Percentiles rank a stretch among this genome's conserved stretches.
Evolutionary conservation across 2,113 vertebrate species (phyloP).

Genomic region (Platysteira castanea): DNA sequence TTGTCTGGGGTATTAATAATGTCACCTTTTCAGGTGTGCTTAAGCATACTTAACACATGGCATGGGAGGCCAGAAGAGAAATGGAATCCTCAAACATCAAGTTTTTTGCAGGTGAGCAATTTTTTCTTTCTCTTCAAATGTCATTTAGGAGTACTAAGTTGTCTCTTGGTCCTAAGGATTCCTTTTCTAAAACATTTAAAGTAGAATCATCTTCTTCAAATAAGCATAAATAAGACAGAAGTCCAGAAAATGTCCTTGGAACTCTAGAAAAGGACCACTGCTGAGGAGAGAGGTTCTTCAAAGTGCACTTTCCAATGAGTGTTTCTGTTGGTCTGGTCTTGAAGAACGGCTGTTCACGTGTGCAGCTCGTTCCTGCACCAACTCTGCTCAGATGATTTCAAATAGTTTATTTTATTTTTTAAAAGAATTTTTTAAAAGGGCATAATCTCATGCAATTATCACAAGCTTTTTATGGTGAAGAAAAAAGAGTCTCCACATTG

Average conservation of each 20-base stretch:
- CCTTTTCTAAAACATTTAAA: neutral
- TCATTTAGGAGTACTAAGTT: neutral
- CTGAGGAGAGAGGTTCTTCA: neutral
- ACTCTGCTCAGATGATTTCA: neutral
- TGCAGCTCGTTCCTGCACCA: neutral
- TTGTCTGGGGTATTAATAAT: neutral
- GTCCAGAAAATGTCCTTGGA: neutral
- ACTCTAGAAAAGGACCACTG: neutral
- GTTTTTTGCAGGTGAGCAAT: constrained; percentile 93
- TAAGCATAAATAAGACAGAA: neutral
- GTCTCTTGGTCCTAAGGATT: neutral
- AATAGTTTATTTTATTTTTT: neutral
- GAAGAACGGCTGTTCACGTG: neutral
- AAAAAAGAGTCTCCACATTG: neutral
- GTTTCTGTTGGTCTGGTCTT: neutral
- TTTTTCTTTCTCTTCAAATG: neutral
- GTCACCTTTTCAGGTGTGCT: constrained; percentile 85
- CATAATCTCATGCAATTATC: neutral
- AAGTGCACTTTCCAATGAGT: neutral
- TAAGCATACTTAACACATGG: constrained; percentile 99
- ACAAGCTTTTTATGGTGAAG: neutral
- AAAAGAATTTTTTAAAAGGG: neutral
- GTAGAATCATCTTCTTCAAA: neutral
- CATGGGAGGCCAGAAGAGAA: constrained; percentile 98
- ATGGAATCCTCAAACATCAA: constrained; percentile 99